Base-by-base conservation (phyloP, 2,797 vertebrate species). In the Scomberomorus guttatus region DNA sequence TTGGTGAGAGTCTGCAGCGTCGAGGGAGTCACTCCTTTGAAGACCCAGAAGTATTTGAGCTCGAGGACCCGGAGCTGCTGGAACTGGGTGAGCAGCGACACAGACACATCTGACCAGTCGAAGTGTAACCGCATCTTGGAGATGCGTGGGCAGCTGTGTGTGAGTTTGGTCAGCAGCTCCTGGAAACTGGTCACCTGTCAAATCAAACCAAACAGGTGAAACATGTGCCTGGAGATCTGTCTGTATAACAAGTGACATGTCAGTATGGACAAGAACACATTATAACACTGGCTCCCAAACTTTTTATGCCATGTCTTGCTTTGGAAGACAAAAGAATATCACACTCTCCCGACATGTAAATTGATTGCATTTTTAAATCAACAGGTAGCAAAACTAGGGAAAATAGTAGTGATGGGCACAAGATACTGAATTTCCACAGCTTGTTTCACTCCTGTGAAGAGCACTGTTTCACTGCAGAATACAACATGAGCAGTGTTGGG, bases 1-100 rank as follows among this genome's bases (percentile, higher is more conserved):
- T 92, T 93, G 22, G 95, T 95, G 7, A 97, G 77, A 25, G 84
- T 86, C 78, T 95, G 94, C 89, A 97, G 91, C 0, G 94, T 96
- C 5, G 92, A 89, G 0, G 96, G 96, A 4, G 92, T 94, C 52
- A 96, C 95, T 0, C 96, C 95, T 79, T 96, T 96, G 59, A 97
- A 97, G 2, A 96, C 95, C 96, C 96, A 96, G 89, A 97, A 97
- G 79, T 96, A 96, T 64, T 96, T 96, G 14, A 97, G 94, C 88
- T 97, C 96, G 1, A 97, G 93, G 39, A 94, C 94, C n/a, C 93
- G 83, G 8, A 97, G 95, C 39, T 96, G 95, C 86, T 94, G 96
- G 86, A 97, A 96, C 61, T 89, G 93, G 2, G 91, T 91, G 61
- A 97, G 94, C 70, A 96, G 82, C 0, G 93, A 92, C 68, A 97